Percentiles rank a stretch among this genome's conserved stretches.
Conservation (phyloP, 2,797 vertebrate species). For the Pantherophis vulpinus region DNA sequence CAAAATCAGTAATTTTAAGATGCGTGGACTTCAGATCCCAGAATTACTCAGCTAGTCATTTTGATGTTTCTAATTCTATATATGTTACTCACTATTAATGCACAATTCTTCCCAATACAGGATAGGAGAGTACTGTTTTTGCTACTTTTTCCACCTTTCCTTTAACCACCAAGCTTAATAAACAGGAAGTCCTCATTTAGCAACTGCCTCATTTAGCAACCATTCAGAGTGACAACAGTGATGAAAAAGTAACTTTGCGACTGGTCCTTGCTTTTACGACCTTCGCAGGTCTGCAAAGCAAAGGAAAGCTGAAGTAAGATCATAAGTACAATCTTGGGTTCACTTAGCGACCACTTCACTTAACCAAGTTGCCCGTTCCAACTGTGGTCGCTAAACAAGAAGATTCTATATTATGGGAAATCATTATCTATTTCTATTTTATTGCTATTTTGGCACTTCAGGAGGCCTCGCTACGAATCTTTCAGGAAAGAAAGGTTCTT, state of each 20-base stretch:
- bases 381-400: background rate
- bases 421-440: background rate
- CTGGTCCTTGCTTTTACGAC: background rate
- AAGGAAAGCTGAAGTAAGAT: background rate
- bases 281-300: background rate
- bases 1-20: background rate
- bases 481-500: background rate
- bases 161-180: background rate
- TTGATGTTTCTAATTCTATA: background rate
- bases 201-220: background rate
- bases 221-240: background rate
- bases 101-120: background rate
- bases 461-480: background rate
- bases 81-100: background rate
- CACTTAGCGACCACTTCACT: background rate
- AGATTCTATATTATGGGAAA: background rate
- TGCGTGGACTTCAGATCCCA: background rate
- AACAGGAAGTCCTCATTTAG: background rate
- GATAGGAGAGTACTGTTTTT: background rate
- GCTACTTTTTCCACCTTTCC: background rate
- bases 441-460: background rate
- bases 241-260: background rate
- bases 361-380: background rate
- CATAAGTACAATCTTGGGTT: background rate
- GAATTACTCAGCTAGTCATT: background rate